These are phyloP conservation scores for Tachyglossus aculeatus DNA, from an alignment of 2,797 vertebrate species.

Conservation along the genomic window DNA sequence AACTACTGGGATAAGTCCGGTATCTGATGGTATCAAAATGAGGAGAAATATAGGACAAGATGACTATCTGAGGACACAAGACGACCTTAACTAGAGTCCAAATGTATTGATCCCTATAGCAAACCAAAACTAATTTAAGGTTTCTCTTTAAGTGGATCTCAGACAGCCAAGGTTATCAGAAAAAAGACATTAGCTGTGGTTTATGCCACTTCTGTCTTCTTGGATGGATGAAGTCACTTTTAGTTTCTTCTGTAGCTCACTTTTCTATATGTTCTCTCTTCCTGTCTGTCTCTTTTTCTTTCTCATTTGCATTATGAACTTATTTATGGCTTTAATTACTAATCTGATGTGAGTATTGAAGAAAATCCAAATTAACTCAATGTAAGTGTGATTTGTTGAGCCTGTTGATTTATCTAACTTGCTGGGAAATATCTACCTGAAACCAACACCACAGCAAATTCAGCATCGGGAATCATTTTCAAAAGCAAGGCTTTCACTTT, in stretches of 20 bases:
- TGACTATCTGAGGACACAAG: neutral
- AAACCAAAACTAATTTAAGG: neutral
- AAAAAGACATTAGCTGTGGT: neutral
- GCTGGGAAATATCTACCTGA: too few species aligned
- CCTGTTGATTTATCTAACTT: too few species aligned
- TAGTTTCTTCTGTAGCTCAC: neutral
- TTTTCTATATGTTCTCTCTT: neutral
- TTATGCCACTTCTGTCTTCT: neutral
- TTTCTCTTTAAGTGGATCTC: neutral
- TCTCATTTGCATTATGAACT: too few species aligned
- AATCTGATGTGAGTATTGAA: too few species aligned
- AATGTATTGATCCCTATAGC: neutral
- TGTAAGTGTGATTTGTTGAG: too few species aligned
- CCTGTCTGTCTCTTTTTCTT: too few species aligned
- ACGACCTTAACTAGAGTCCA: neutral
- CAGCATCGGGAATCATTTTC: too few species aligned
- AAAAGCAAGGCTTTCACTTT: too few species aligned
- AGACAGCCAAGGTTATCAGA: neutral
- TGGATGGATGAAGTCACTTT: neutral
- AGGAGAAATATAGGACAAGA: neutral
- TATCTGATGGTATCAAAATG: slow-evolving; percentile 19
- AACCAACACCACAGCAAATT: too few species aligned
- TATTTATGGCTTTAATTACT: too few species aligned
- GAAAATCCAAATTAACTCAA: too few species aligned
- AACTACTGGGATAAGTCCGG: slow-evolving; percentile 19